phyloP scores from a whole-genome alignment of 1,140 invertebrate genomes.

The Drosophila mauritiana region DNA sequence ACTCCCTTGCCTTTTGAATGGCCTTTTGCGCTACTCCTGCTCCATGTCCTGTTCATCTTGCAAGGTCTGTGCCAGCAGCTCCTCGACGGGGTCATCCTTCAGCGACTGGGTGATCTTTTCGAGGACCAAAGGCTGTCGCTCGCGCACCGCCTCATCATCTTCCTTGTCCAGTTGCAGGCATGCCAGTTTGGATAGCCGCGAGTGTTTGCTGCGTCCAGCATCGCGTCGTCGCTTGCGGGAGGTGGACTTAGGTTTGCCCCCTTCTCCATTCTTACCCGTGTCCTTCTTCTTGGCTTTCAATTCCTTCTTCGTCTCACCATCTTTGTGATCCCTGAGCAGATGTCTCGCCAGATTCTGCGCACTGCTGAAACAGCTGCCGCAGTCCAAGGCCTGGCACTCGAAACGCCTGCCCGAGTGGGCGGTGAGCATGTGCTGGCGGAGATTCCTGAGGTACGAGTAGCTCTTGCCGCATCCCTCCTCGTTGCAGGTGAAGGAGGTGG shows the following conservation, averaged over 20 bases:
- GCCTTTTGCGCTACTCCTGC: neutral
- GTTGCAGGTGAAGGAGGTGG: constrained; percentile 43
- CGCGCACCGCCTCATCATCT: constrained; percentile 59
- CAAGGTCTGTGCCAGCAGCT: constrained; percentile 14
- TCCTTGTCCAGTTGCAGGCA: constrained; percentile 61
- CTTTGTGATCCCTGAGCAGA: constrained; percentile 44
- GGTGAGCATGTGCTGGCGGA: constrained; percentile 63
- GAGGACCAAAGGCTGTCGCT: constrained; percentile 41
- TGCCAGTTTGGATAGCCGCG: constrained; percentile 52
- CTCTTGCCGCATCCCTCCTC: constrained; percentile 57
- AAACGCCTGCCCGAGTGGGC: constrained; percentile 71
- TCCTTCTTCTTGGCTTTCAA: too few relatives aligned
- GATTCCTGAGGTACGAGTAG: constrained; percentile 73
- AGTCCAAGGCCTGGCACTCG: constrained; percentile 58
- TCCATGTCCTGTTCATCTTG: constrained; percentile 4
- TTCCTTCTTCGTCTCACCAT: neutral
- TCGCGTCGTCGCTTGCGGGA: constrained; percentile 66
- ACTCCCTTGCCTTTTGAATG: neutral
- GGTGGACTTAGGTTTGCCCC: neutral
- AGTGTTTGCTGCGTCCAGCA: constrained; percentile 60
- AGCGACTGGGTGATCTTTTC: constrained; percentile 43
- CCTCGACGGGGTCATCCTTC: constrained; percentile 4
- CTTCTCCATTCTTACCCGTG: too few relatives aligned
- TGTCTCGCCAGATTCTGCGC: constrained; percentile 74
- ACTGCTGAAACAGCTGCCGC: constrained; percentile 71